Percentiles rank a stretch among this genome's conserved stretches.
Evolutionary conservation across 1,140 invertebrate genomes (phyloP).

Genomic region (Macrostomum lignano): DNA sequence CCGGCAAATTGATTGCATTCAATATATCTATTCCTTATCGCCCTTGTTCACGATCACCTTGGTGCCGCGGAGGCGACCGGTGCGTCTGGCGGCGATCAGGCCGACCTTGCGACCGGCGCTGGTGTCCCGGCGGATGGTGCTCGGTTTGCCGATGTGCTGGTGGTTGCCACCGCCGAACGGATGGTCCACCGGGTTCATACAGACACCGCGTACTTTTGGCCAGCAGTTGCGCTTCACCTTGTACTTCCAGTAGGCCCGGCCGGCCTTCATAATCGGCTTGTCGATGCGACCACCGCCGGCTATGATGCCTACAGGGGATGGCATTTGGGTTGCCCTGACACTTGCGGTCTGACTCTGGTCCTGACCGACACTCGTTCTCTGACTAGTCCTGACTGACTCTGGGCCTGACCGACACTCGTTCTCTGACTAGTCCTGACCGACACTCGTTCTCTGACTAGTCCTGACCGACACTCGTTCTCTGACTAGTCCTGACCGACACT

Average conservation of each 20-base stretch:
- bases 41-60: constrained; percentile 8
- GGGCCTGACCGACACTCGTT: too few species aligned
- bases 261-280: constrained; percentile 94
- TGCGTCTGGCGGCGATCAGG: constrained; percentile 97
- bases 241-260: constrained; percentile 93
- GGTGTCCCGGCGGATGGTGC: constrained; percentile 85
- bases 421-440: too few species aligned
- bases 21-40: too few species aligned
- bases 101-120: constrained; percentile 96
- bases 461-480: too few species aligned
- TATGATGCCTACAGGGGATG: too few species aligned
- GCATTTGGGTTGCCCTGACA: too few species aligned
- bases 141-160: constrained; percentile 99
- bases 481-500: too few species aligned
- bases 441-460: too few species aligned
- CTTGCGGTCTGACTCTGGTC: too few species aligned
- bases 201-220: constrained; percentile 50
- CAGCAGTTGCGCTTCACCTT: constrained; percentile 98
- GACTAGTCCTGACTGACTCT: too few species aligned
- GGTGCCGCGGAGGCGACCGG: constrained; percentile 76
- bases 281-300: constrained; percentile 97
- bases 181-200: constrained; percentile 74
- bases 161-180: constrained; percentile 99
- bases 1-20: too few species aligned
- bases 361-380: too few species aligned